Conservation (phyloP, 2,888 invertebrate species). For the Dermolepida albohirtum region DNA sequence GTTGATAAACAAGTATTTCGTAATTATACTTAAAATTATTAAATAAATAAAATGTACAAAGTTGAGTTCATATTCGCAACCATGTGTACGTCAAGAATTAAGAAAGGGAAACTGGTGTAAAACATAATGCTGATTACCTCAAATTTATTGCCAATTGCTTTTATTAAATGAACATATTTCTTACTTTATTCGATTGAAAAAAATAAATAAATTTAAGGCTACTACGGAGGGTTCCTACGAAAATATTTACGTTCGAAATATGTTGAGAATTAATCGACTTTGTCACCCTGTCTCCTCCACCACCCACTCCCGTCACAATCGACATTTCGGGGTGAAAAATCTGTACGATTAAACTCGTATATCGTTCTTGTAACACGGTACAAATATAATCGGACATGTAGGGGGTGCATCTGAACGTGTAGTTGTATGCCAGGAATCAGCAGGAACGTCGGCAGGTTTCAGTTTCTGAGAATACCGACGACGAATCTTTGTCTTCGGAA, state of each 20-base stretch:
- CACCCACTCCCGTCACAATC: neutral
- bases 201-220: slow-evolving; percentile 16
- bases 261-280: slow-evolving; percentile 19
- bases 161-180: neutral
- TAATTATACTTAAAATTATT: no score
- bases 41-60: no score
- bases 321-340: slow-evolving; percentile 27
- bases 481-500: slow-evolving; percentile 58
- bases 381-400: slow-evolving; percentile 55
- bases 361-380: slow-evolving; percentile 54
- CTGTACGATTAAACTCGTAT: slow-evolving; percentile 49
- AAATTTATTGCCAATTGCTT: no score
- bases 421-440: slow-evolving; percentile 16
- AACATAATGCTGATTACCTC: no score
- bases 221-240: neutral
- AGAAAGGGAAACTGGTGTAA: no score
- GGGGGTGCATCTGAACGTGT: slow-evolving; percentile 7
- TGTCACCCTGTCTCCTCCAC: neutral
- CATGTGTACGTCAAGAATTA: no score
- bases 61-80: no score
- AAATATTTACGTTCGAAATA: slow-evolving; percentile 4
- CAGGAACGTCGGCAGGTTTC: slow-evolving; percentile 28
- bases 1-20: no score
- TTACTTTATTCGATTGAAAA: neutral
- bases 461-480: slow-evolving; percentile 44